Conservation (phyloP, 2,113 vertebrate species). For the Tragelaphus buxtoni region DNA sequence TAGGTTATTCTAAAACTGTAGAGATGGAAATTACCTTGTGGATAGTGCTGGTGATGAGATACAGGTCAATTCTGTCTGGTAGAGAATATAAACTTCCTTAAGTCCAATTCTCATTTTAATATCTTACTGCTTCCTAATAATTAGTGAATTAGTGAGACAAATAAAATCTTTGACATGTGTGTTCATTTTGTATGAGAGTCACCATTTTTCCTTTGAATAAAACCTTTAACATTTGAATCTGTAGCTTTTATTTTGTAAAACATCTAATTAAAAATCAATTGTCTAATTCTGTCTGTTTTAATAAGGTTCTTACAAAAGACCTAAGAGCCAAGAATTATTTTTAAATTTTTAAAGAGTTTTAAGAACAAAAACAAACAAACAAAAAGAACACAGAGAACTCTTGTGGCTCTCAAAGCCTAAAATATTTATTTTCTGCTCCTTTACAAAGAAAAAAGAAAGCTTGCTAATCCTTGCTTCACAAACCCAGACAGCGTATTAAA, state of each 20-base stretch:
- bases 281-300: slow-evolving; percentile 8
- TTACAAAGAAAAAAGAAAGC: neutral
- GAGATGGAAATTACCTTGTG: neutral
- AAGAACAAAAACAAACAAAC: neutral
- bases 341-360: neutral
- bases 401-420: neutral
- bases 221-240: neutral
- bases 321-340: neutral
- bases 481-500: neutral
- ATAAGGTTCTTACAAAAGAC: slow-evolving; percentile 5
- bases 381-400: neutral
- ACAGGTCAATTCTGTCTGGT: neutral
- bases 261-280: neutral
- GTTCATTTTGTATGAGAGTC: neutral
- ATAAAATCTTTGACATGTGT: neutral
- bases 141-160: neutral
- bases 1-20: neutral
- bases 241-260: slow-evolving; percentile 9
- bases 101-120: neutral
- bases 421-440: neutral
- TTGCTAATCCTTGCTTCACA: neutral
- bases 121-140: neutral
- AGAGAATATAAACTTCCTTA: neutral
- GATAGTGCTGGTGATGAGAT: neutral
- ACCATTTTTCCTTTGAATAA: slow-evolving; percentile 7